A percentile compares a stretch with the other conserved stretches of the same genome.
These are phyloP conservation scores for Turritopsis dohrnii DNA, from an alignment of 30 jellyfish, hydroid and myxozoan genomes.

Conservation along the genomic window DNA sequence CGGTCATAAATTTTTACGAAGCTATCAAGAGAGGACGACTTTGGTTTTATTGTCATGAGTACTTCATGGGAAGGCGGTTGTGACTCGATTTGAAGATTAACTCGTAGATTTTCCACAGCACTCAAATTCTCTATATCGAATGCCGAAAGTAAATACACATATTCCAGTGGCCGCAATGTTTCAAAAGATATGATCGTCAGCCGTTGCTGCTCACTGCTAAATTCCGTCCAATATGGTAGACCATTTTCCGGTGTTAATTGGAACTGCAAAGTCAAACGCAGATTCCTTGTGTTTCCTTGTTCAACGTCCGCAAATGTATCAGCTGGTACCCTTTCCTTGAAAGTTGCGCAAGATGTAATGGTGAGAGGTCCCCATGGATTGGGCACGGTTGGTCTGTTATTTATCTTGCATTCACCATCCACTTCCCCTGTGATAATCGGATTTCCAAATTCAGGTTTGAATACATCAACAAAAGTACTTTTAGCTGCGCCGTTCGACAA, in stretches of 20 bases:
- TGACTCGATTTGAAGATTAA: neutral
- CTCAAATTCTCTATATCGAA: constrained; percentile 34
- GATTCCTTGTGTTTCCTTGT: constrained; percentile 75
- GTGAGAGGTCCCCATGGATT: constrained; percentile 61
- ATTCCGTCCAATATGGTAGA: constrained; percentile 42
- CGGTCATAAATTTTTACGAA: constrained; percentile 32
- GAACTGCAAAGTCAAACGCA: constrained; percentile 38
- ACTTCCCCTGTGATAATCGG: constrained; percentile 28
- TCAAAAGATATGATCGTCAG: constrained; percentile 32
- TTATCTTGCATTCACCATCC: constrained; percentile 55
- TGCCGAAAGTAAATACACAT: constrained; percentile 38
- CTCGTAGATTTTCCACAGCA: constrained; percentile 28
- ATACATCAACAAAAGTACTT: constrained; percentile 26
- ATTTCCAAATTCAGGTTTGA: constrained; percentile 55
- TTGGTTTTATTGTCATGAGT: constrained; percentile 2
- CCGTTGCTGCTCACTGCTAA: constrained; percentile 41
- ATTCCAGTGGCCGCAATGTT: constrained; percentile 13
- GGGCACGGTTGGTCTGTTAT: constrained; percentile 49
- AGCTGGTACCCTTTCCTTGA: constrained; percentile 47
- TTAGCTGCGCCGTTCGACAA: constrained; percentile 17
- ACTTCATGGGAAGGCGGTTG: constrained; percentile 28
- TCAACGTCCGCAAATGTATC: constrained; percentile 65
- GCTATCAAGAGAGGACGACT: neutral
- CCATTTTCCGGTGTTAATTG: constrained; percentile 5
- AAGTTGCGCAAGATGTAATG: constrained; percentile 55